These are phyloP conservation scores for Suillia variegata DNA, from an alignment of 2,888 invertebrate species.

Conservation along the genomic window DNA sequence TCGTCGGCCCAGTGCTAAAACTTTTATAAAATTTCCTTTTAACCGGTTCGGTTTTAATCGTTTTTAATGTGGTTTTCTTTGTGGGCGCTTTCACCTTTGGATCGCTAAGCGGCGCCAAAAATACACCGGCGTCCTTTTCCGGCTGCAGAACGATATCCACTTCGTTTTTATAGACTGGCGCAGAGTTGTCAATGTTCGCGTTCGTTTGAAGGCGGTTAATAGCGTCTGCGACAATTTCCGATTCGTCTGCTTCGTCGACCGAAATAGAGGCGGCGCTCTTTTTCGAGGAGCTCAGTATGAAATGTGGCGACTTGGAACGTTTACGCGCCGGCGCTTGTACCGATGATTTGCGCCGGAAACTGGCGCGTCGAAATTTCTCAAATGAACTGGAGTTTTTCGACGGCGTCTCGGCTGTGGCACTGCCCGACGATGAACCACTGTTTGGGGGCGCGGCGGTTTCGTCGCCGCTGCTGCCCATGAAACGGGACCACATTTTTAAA, in stretches of 20 bases:
- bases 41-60: slow-evolving; percentile 40
- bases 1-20: slow-evolving; percentile 16
- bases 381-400: slow-evolving; percentile 22
- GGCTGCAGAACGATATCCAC: background rate
- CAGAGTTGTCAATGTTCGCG: background rate
- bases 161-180: background rate
- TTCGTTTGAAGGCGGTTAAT: background rate
- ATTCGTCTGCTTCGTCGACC: background rate
- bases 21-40: slow-evolving; percentile 37
- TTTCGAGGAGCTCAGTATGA: slow-evolving; percentile 20
- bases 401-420: background rate
- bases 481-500: slow-evolving; percentile 35
- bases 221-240: slow-evolving; percentile 2
- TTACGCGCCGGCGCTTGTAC: slow-evolving; percentile 22
- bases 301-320: slow-evolving; percentile 42
- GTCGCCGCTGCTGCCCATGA: slow-evolving; percentile 10
- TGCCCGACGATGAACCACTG: too few relatives aligned
- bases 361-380: slow-evolving; percentile 39
- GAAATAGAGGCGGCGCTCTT: background rate
- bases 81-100: background rate
- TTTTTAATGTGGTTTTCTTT: slow-evolving; percentile 34
- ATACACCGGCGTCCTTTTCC: background rate
- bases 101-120: background rate
- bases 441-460: slow-evolving; percentile 4
- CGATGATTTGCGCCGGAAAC: slow-evolving; percentile 36